A percentile compares a stretch with the other conserved stretches of the same genome.
phyloP scores from a whole-genome alignment of 2,113 vertebrate genomes.

The Nyctereutes procyonoides region DNA sequence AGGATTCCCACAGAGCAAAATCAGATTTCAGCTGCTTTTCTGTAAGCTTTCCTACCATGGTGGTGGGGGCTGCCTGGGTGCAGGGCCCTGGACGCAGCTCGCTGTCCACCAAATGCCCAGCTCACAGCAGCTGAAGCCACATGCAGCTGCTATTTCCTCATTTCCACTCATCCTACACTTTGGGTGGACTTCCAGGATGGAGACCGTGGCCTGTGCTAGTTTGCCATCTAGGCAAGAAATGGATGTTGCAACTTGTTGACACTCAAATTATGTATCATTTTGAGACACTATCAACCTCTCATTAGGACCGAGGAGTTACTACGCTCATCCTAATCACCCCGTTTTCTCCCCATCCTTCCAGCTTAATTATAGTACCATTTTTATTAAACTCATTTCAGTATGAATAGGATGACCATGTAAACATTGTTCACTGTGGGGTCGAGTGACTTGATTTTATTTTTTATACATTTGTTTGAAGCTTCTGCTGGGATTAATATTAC shows the following conservation, averaged over 20 bases:
- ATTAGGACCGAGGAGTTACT: not conserved
- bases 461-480: not conserved
- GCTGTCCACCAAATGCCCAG: not conserved
- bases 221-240: not conserved
- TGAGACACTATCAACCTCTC: not conserved
- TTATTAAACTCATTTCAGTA: not conserved
- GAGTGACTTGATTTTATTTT: not conserved
- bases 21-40: not conserved
- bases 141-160: accelerated
- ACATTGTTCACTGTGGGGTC: not conserved
- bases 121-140: accelerated
- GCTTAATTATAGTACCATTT: not conserved
- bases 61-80: not conserved
- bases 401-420: not conserved
- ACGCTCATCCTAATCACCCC: not conserved
- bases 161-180: too few species aligned
- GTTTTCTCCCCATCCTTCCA: not conserved
- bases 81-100: not conserved
- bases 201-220: too few species aligned
- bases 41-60: too few species aligned
- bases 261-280: too few species aligned
- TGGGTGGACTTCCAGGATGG: too few species aligned
- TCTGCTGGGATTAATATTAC: not conserved
- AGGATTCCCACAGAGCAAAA: not conserved
- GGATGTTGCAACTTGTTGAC: not conserved